Evolutionary conservation across 1,140 invertebrate species (phyloP).

Genomic region (Dryas iulia): DNA sequence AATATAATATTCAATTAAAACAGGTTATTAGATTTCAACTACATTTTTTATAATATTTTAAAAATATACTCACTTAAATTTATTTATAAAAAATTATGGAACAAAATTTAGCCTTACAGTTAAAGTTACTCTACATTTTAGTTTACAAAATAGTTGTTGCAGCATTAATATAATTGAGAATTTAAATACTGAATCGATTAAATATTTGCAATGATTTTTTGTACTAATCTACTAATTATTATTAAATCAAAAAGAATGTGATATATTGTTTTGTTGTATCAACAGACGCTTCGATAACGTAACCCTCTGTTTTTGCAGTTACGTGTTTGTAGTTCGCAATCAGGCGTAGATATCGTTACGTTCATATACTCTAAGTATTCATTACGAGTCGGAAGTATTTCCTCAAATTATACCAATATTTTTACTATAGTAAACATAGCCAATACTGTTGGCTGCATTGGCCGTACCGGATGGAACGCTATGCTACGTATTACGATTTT

Average conservation of each 20-base stretch:
- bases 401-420: conserved; percentile 39
- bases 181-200: no score
- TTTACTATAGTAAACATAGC: conserved; percentile 5
- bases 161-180: no score
- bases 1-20: no score
- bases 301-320: conserved; percentile 50
- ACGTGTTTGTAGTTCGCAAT: conserved; percentile 46
- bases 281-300: conserved; percentile 25
- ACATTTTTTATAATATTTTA: no score
- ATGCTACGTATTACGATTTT: neutral
- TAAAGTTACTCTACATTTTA: no score
- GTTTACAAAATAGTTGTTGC: no score
- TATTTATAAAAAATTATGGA: no score
- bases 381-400: conserved; percentile 62
- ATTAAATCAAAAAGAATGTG: neutral
- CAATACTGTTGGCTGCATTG: neutral
- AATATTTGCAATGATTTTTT: no score
- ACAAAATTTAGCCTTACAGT: no score
- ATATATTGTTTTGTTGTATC: conserved; percentile 2
- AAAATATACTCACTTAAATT: no score
- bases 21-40: no score
- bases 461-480: conserved; percentile 1
- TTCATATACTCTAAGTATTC: conserved; percentile 37
- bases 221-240: no score
- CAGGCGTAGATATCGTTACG: conserved; percentile 51